A percentile compares a stretch with the other conserved stretches of the same genome.
phyloP scores from a whole-genome alignment of 2,113 vertebrate genomes.

The Macquaria australasica region DNA sequence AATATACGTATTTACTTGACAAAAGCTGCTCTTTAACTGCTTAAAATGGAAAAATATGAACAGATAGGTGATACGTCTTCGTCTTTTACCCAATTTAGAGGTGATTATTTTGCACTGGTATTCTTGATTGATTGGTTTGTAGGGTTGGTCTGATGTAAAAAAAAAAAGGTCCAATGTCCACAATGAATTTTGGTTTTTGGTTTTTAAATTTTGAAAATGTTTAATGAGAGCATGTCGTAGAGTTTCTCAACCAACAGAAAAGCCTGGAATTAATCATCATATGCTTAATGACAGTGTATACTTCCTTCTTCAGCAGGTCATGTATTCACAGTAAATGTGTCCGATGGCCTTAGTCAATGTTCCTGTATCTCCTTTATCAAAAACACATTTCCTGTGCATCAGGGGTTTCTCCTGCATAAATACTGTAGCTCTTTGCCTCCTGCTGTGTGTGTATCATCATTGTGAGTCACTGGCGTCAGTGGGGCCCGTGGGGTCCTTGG shows the following conservation, averaged over 20 bases:
- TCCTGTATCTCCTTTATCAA: conserved; percentile 20
- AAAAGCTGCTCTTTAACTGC: not conserved
- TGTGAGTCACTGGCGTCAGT: conserved; percentile 68
- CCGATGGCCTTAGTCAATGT: not conserved
- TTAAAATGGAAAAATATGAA: not conserved
- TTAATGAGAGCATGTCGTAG: not conserved
- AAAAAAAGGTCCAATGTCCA: not conserved
- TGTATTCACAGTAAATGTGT: not conserved
- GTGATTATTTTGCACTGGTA: not conserved
- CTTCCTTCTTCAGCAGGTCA: not conserved
- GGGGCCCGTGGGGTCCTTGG: conserved; percentile 42
- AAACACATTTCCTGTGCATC: conserved; percentile 34
- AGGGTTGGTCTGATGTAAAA: not conserved
- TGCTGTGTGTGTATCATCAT: conserved; percentile 44
- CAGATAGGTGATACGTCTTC: not conserved
- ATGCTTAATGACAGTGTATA: not conserved
- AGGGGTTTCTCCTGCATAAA: conserved; percentile 43
- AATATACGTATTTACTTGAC: not conserved
- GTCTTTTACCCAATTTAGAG: not conserved
- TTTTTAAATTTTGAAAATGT: not conserved
- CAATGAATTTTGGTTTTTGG: not conserved
- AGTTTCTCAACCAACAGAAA: conserved; percentile 1
- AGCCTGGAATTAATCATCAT: not conserved
- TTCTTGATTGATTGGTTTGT: not conserved
- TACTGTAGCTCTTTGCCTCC: conserved; percentile 41